Evolutionary conservation across 1,140 invertebrate genomes (phyloP).

Genomic region (Chlorops oryzae): DNA sequence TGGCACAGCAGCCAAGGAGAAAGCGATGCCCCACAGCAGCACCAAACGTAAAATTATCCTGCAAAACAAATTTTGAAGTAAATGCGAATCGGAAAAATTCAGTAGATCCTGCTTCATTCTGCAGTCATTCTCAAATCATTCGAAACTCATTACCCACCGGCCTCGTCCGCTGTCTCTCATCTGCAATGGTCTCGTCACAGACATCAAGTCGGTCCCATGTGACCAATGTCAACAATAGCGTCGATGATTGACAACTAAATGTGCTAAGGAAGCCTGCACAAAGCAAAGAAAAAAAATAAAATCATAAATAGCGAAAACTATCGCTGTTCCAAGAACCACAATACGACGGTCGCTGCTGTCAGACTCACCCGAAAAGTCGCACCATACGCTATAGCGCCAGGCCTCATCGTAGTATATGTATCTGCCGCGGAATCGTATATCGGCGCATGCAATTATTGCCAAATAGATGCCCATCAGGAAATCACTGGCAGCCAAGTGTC

Average conservation of each 20-base stretch:
- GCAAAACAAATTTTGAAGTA: conserved; percentile 11
- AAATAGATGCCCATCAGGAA: conserved; percentile 65
- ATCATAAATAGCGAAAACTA: neutral
- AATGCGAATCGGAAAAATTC: neutral
- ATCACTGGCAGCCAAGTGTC: conserved; percentile 62
- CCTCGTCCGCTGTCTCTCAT: conserved; percentile 33
- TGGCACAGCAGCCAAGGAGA: conserved; percentile 53
- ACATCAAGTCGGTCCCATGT: conserved; percentile 59
- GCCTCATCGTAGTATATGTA: conserved; percentile 55
- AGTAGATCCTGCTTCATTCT: neutral
- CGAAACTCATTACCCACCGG: conserved; percentile 18
- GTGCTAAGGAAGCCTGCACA: conserved; percentile 59
- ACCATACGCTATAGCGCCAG: conserved; percentile 56
- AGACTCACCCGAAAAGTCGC: conserved; percentile 51
- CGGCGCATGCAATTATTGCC: conserved; percentile 58
- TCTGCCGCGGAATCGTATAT: conserved; percentile 55
- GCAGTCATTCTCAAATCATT: neutral
- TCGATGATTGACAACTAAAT: conserved; percentile 60
- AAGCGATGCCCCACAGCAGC: conserved; percentile 51
- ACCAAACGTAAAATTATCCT: conserved; percentile 47
- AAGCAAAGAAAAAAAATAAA: neutral
- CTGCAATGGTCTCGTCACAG: conserved; percentile 56
- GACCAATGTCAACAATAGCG: conserved; percentile 58
- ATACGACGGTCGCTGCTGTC: neutral
- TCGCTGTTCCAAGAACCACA: neutral